Conservation (phyloP, 2,113 vertebrate genomes). For the Panthera leo region DNA sequence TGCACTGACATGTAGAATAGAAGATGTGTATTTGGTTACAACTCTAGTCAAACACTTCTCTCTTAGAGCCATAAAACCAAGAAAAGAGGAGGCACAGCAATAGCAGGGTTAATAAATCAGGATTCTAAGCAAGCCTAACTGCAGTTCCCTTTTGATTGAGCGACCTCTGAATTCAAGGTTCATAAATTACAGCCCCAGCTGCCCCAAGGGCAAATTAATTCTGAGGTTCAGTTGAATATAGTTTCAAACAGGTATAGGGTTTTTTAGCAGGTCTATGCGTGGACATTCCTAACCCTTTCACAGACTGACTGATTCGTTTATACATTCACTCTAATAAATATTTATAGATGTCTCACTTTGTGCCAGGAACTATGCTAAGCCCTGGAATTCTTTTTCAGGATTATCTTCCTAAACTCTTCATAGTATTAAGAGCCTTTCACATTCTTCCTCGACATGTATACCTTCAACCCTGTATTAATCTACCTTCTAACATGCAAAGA, state of each 20-base stretch:
- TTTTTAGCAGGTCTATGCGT: background rate
- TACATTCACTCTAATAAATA: conserved; percentile 8
- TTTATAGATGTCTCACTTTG: conserved; percentile 9
- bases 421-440: conserved; percentile 45
- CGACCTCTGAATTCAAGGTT: conserved; percentile 58
- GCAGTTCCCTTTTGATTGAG: conserved; percentile 32
- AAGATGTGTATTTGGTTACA: conserved; percentile 73
- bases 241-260: conserved; percentile 53
- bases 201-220: conserved; percentile 14
- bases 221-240: background rate
- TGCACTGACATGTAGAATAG: conserved; percentile 68
- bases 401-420: conserved; percentile 12
- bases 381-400: conserved; percentile 20
- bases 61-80: conserved; percentile 48
- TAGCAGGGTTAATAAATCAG: conserved; percentile 29
- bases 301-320: background rate
- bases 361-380: background rate
- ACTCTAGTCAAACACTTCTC: conserved; percentile 67
- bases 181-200: background rate
- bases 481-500: conserved; percentile 40
- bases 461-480: background rate
- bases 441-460: background rate
- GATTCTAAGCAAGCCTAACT: conserved; percentile 51
- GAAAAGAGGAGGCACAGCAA: conserved; percentile 29
- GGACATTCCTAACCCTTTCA: conserved; percentile 26